phyloP scores from a whole-genome alignment of 2,888 invertebrate genomes.

The Entomobrya multifasciata region DNA sequence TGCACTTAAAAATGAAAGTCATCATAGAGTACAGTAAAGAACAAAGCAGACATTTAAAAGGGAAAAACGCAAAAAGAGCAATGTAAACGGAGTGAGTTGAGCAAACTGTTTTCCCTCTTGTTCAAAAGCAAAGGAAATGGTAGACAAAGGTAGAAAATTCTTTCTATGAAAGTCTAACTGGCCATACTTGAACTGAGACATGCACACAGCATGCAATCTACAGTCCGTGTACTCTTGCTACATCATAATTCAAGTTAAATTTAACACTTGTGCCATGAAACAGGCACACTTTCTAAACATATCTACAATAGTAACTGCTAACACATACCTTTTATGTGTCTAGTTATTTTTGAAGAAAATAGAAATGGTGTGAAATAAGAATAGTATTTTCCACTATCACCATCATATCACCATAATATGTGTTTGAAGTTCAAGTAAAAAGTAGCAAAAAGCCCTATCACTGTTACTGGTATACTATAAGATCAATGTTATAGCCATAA shows the following conservation, averaged over 20 bases:
- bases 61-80: neutral
- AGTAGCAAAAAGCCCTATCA: neutral
- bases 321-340: too few species aligned
- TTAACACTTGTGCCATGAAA: conserved; percentile 50
- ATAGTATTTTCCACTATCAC: too few species aligned
- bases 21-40: neutral
- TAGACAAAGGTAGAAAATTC: too few species aligned
- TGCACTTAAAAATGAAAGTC: conserved; percentile 25
- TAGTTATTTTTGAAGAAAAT: too few species aligned
- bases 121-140: too few species aligned
- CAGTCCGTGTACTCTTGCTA: conserved; percentile 40
- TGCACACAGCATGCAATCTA: conserved; percentile 47
- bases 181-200: too few species aligned
- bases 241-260: conserved; percentile 63
- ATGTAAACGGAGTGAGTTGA: neutral
- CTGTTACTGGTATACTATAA: neutral
- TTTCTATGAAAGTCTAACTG: too few species aligned
- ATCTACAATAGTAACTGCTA: too few species aligned
- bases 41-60: neutral
- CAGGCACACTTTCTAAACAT: conserved; percentile 19
- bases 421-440: too few species aligned
- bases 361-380: too few species aligned
- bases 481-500: neutral
- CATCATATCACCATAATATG: too few species aligned
- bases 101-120: too few species aligned